These are phyloP conservation scores for Ancistrus triradiatus DNA, from an alignment of 2,113 vertebrate genomes.

Conservation along the genomic window DNA sequence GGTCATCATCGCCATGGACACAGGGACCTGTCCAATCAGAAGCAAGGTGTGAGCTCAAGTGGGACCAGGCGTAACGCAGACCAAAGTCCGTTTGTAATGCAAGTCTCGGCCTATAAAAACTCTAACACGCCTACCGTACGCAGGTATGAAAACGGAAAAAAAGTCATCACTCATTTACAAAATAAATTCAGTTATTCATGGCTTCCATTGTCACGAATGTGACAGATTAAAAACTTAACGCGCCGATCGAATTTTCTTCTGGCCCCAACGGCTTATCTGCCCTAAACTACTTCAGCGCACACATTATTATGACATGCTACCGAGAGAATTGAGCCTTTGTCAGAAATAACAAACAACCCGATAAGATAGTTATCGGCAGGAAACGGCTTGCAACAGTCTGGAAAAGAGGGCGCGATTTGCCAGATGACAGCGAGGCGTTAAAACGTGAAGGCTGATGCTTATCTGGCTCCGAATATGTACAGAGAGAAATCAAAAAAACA, in stretches of 20 bases:
- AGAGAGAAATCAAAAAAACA: not conserved
- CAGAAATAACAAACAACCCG: conserved; percentile 66
- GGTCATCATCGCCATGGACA: conserved; percentile 99
- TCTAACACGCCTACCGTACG: too few species aligned
- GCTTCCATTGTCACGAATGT: too few species aligned
- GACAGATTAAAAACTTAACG: conserved; percentile 5
- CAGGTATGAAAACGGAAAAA: too few species aligned
- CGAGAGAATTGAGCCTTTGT: conserved; percentile 56
- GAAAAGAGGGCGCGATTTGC: conserved; percentile 40
- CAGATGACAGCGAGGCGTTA: conserved; percentile 40
- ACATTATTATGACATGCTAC: conserved; percentile 61
- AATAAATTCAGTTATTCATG: too few species aligned
- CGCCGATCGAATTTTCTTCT: conserved; percentile 51
- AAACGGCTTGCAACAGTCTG: conserved; percentile 53
- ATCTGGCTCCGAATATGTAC: conserved; percentile 58
- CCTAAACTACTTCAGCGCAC: conserved; percentile 58
- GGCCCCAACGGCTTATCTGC: conserved; percentile 65
- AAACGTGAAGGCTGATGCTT: conserved; percentile 43
- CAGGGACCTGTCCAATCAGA: conserved; percentile 77
- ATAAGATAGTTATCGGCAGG: conserved; percentile 68
- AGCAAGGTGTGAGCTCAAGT: too few species aligned
- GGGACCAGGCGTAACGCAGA: too few species aligned
- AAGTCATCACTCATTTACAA: too few species aligned
- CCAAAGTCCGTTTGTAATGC: too few species aligned
- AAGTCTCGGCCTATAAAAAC: too few species aligned